These are phyloP conservation scores for Corydoras maculifer DNA, from an alignment of 2,113 vertebrate species.

Conservation along the genomic window DNA sequence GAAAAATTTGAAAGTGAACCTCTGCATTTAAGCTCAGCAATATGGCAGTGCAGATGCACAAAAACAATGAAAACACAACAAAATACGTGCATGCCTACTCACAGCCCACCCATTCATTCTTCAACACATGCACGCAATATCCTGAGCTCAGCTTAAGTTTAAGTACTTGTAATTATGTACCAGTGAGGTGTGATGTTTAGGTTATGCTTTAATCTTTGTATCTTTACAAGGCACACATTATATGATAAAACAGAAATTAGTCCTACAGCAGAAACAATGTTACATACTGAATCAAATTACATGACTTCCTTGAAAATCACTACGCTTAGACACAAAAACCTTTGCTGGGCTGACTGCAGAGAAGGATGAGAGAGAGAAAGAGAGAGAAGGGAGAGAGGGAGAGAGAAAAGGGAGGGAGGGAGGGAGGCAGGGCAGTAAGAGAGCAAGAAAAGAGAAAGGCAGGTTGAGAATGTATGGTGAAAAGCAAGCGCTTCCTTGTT, in stretches of 20 bases:
- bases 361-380: too few species aligned
- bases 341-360: too few species aligned
- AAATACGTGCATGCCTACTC: conserved; percentile 20
- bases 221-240: too few species aligned
- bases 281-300: too few species aligned
- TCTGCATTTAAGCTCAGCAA: conserved; percentile 61
- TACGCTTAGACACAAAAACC: too few species aligned
- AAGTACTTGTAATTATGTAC: neutral
- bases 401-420: conserved; percentile 37
- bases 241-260: too few species aligned
- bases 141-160: neutral
- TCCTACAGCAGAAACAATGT: too few species aligned
- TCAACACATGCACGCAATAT: neutral
- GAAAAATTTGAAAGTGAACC: conserved; percentile 54
- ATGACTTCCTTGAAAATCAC: too few species aligned
- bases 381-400: neutral
- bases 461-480: conserved; percentile 65
- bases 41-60: conserved; percentile 56
- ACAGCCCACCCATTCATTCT: neutral
- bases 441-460: conserved; percentile 45
- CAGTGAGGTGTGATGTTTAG: too few species aligned
- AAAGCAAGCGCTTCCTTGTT: conserved; percentile 69
- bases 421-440: conserved; percentile 18
- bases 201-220: too few species aligned
- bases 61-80: conserved; percentile 53